Base-by-base conservation (phyloP, 2,888 invertebrate genomes). In the Villa cingulata region DNA sequence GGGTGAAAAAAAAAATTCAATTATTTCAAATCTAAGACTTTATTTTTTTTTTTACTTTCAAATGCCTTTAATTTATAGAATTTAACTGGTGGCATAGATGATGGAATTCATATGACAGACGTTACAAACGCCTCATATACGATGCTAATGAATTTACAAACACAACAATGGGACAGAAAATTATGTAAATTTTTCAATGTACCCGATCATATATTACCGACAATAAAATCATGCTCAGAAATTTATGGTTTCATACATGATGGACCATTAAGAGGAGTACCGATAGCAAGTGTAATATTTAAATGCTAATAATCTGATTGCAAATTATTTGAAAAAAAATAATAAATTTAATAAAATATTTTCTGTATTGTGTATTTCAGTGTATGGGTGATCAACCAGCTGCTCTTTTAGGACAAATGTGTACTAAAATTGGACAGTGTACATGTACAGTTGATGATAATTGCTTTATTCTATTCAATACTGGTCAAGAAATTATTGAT, bases 101-200 rank as follows among this genome's bases (percentile, higher is more conserved):
- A 72, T 42, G 83, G 82, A 0, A 69, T 84, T 7, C 92, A 96
- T 64, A 71, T 86, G 1, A 98, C 97, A 1, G 97, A 98, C 69
- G 92, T 96, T 0, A 91, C 95, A 32, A 98, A 98, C 70, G 97
- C 97, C 14, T 91, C 92, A 29, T 77, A 96, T 54, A 97, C 96
- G 4, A 86, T 94, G 76, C 74, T 98, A 1, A 92, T 98, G 91
- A 92, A 95, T 63, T 74, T 96, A 45, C 78, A 80, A 55, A 83
- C 80, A n/a, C 71, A 90, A 29, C 74, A 86, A 58, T 96, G 95
- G 95, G 94, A 96, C 67, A 74, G 77, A n/a, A 74, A 82, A 52
- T 71, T 98, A 29, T 81, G 91, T 63, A 76, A 83, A 46, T 92
- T 92, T 65, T 97, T 96, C 68, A 80, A 83, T 55, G 81, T 98